A percentile compares a stretch with the other conserved stretches of the same genome.
Conservation (phyloP, 2,113 vertebrate species). For the Uria lomvia region DNA sequence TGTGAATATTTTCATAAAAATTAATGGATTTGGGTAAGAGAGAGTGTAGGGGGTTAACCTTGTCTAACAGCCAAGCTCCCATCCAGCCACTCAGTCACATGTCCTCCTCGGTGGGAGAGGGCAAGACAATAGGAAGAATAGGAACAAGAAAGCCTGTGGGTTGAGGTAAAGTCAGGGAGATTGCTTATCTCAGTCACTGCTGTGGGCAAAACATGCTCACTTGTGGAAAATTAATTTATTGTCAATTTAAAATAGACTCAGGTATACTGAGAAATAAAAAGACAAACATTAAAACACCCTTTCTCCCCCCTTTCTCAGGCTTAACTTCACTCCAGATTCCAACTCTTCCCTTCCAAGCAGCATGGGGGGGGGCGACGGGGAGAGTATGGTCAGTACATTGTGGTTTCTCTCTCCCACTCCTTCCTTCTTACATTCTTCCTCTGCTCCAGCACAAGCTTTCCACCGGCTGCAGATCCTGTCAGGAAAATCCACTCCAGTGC, state of each 20-base stretch:
- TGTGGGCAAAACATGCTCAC: neutral
- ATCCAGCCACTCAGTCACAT: no score
- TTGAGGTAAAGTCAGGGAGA: neutral
- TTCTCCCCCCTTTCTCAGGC: neutral
- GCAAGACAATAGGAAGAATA: neutral
- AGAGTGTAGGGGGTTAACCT: neutral
- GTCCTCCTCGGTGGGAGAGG: neutral
- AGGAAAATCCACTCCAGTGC: neutral
- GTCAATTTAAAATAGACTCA: neutral
- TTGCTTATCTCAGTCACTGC: neutral
- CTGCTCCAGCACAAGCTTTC: neutral
- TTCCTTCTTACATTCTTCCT: neutral
- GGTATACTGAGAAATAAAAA: neutral
- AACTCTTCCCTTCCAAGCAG: neutral
- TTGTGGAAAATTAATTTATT: neutral
- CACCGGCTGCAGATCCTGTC: neutral
- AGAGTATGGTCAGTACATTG: neutral
- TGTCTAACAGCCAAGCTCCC: neutral
- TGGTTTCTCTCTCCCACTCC: neutral
- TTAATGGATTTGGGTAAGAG: neutral
- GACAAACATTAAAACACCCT: neutral
- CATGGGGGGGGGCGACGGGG: no score
- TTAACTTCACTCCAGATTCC: no score
- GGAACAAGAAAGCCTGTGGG: neutral
- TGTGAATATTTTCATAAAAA: neutral